Percentiles rank a stretch among this genome's conserved stretches.
Conservation (phyloP, 2,797 vertebrate genomes). For the Masticophis lateralis region DNA sequence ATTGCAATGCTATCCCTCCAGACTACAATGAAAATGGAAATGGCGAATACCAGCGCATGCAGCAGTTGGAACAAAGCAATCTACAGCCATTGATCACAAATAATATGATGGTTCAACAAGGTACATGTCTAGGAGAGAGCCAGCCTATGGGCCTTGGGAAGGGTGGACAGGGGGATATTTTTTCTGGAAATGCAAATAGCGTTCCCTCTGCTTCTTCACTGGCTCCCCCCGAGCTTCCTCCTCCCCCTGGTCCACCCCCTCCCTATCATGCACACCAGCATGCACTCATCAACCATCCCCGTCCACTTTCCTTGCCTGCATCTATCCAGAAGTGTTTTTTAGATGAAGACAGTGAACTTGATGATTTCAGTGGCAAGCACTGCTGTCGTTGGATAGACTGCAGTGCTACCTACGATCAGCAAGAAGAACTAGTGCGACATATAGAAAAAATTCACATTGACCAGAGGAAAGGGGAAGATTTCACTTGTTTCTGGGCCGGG, state of each 20-base stretch:
- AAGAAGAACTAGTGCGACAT: slow-evolving; percentile 91
- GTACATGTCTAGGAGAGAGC: slow-evolving; percentile 61
- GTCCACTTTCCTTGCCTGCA: slow-evolving; percentile 53
- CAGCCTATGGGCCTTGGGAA: slow-evolving; percentile 62
- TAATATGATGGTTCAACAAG: slow-evolving; percentile 87
- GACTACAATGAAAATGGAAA: slow-evolving; percentile 51
- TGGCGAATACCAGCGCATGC: slow-evolving; percentile 73
- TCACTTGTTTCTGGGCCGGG: slow-evolving; percentile 92
- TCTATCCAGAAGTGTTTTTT: slow-evolving; percentile 68
- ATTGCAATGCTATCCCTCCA: slow-evolving; percentile 55
- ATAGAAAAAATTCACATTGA: slow-evolving; percentile 95
- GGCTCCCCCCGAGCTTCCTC: slow-evolving; percentile 48
- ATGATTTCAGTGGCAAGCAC: slow-evolving; percentile 76
- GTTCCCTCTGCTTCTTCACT: slow-evolving; percentile 50
- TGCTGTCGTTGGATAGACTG: slow-evolving; percentile 90
- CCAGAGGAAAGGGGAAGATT: slow-evolving; percentile 93
- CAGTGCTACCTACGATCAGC: slow-evolving; percentile 81
- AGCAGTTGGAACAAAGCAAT: slow-evolving; percentile 78
- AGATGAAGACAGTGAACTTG: slow-evolving; percentile 83
- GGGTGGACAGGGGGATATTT: slow-evolving; percentile 65
- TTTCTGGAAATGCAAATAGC: slow-evolving; percentile 45
- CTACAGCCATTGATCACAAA: slow-evolving; percentile 73
- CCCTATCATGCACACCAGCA: slow-evolving; percentile 84
- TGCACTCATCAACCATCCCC: slow-evolving; percentile 45
- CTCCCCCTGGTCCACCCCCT: slow-evolving; percentile 84